Base-by-base conservation (phyloP, 2,797 vertebrate species). In the Acropternis orthonyx region DNA sequence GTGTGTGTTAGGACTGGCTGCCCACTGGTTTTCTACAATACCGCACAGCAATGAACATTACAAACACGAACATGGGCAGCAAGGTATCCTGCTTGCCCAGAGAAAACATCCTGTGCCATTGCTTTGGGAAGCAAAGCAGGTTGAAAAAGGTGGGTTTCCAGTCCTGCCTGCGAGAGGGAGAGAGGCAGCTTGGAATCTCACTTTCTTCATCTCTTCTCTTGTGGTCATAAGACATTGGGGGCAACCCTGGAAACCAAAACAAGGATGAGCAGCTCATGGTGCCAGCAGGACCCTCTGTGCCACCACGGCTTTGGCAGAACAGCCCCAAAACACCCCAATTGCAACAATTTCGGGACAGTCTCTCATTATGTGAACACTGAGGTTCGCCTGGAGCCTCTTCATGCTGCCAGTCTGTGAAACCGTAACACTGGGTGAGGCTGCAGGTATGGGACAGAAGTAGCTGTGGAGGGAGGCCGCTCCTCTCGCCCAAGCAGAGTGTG, bases 121-220 rank as follows among this genome's bases (percentile, higher is more conserved):
- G 85, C 81, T 71, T 14, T 15, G 37, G 80, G 79, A 73, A 63
- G 84, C 43, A 55, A 43, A 89, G 62, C 4, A 13, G 76, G 52
- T 72, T 91, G 93, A 75, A 83, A 52, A 94, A 74, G 69, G 72
- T 84, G 83, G 14, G 62, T 48, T 95, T 96, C 68, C 71, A 48
- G 4, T 23, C 46, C 54, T 85, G 66, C 67, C 63, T 66, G 52
- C 10, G 24, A 85, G 46, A 56, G 18, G 92, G 76, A 83, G 88
- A 85, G 34, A 24, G 37, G 63, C 14, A 41, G 36, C 39, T 78
- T 23, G 16, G 28, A 52, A 61, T 18, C 32, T 23, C 23, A 32
- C 5, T 10, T 74, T 65, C 79, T 41, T 55, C 43, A 13, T 22
- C 5, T 7, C 12, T 56, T 82, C 12, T 54, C n/a, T 30, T 18